These are phyloP conservation scores for Musca vetustissima DNA, from an alignment of 1,140 invertebrate genomes.

Conservation along the genomic window DNA sequence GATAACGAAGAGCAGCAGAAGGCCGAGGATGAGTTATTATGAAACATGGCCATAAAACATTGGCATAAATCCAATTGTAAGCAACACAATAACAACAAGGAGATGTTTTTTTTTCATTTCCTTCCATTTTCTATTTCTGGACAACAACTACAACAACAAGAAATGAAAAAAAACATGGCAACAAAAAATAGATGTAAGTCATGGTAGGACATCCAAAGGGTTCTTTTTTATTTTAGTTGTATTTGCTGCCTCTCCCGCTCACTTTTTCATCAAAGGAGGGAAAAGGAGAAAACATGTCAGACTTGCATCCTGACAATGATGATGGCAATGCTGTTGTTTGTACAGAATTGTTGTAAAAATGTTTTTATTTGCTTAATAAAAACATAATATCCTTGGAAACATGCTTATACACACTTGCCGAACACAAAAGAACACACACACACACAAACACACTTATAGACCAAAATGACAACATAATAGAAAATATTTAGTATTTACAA, in stretches of 20 bases:
- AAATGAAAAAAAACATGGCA: too few relatives aligned
- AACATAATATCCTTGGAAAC: constrained; percentile 18
- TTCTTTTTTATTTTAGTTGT: neutral
- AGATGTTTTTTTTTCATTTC: neutral
- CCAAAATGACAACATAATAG: neutral
- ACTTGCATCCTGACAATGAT: too few relatives aligned
- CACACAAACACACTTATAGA: neutral
- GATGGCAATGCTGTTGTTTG: too few relatives aligned
- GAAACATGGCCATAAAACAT: constrained; percentile 3
- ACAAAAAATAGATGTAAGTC: too few relatives aligned
- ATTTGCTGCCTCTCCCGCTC: too few relatives aligned
- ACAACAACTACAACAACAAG: too few relatives aligned
- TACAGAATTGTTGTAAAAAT: constrained; percentile 9
- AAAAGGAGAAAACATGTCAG: neutral
- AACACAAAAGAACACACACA: neutral
- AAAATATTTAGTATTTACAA: constrained; percentile 18
- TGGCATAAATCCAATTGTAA: constrained; percentile 20
- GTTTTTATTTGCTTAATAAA: constrained; percentile 22
- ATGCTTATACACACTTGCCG: constrained; percentile 1
- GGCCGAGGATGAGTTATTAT: neutral
- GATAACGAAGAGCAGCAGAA: too few relatives aligned
- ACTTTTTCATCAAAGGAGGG: too few relatives aligned
- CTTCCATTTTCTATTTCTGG: too few relatives aligned
- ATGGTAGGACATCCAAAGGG: too few relatives aligned
- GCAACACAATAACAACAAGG: neutral